A percentile compares a stretch with the other conserved stretches of the same genome.
These are phyloP conservation scores for Paraescarpia echinospica DNA, from an alignment of 1,140 invertebrate species.

Conservation along the genomic window DNA sequence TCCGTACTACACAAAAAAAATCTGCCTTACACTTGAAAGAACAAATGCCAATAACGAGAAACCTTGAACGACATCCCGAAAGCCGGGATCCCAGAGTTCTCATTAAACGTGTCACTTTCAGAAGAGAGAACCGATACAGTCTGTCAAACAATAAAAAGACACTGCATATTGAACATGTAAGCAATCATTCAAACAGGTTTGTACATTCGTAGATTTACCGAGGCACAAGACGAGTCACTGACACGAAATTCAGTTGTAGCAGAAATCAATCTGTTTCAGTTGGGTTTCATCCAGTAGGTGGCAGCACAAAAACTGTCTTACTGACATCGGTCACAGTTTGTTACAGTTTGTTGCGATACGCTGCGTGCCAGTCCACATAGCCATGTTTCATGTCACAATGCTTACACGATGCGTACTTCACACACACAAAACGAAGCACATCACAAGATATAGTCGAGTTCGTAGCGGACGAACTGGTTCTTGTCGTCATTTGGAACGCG, in stretches of 20 bases:
- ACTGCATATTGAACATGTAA: not conserved
- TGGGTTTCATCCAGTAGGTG: not conserved
- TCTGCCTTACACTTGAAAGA: not conserved
- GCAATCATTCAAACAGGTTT: not conserved
- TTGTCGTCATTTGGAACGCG: constrained; percentile 91
- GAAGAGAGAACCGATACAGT: not conserved
- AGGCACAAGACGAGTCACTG: not conserved
- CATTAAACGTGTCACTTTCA: not conserved
- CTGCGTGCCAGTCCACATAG: not conserved
- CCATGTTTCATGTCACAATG: not conserved
- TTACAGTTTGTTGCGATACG: not conserved
- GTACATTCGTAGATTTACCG: not conserved
- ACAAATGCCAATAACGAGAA: not conserved
- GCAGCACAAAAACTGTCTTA: not conserved
- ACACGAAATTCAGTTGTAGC: not conserved
- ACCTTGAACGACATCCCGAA: not conserved
- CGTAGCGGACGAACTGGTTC: constrained; percentile 93
- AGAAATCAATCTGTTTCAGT: not conserved
- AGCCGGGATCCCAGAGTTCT: not conserved
- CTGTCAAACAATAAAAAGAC: not conserved
- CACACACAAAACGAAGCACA: not conserved
- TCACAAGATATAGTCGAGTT: constrained; percentile 91
- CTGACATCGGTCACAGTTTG: not conserved
- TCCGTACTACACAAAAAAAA: not conserved
- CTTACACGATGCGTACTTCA: not conserved